These are phyloP conservation scores for Sphaerophoria taeniata DNA, from an alignment of 2,888 invertebrate species.

Conservation along the genomic window DNA sequence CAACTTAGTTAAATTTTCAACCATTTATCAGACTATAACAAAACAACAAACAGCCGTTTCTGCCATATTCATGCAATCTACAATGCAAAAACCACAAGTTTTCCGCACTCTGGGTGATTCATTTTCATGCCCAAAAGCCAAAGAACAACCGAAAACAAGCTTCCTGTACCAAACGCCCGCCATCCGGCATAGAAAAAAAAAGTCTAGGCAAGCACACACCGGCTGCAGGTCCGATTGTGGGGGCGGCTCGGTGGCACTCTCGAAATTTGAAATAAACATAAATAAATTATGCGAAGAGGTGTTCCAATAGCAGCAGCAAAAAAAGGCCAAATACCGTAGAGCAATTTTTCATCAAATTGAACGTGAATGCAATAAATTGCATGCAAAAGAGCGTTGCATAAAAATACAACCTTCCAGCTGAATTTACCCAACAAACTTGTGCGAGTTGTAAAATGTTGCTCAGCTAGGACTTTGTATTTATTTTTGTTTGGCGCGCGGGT, in stretches of 20 bases:
- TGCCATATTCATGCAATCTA: conserved; percentile 15
- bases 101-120: conserved; percentile 54
- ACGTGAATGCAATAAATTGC: conserved; percentile 72
- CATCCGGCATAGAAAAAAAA: conserved; percentile 8
- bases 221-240: neutral
- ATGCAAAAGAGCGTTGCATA: conserved; percentile 21
- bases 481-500: neutral
- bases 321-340: conserved; percentile 1
- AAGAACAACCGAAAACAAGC: conserved; percentile 27
- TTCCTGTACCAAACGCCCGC: neutral
- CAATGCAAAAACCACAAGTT: conserved; percentile 39
- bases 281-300: conserved; percentile 18
- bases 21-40: conserved; percentile 1
- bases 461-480: conserved; percentile 11
- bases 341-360: conserved; percentile 69
- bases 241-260: neutral
- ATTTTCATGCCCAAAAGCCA: conserved; percentile 38
- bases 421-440: conserved; percentile 41
- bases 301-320: no score
- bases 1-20: conserved; percentile 1
- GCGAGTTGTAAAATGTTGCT: conserved; percentile 3
- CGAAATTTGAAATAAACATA: conserved; percentile 10
- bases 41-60: conserved; percentile 1
- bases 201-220: neutral
- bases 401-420: conserved; percentile 30